Evolutionary conservation across 2,888 invertebrate genomes (phyloP).

Genomic region (Philhelius pedissequus): DNA sequence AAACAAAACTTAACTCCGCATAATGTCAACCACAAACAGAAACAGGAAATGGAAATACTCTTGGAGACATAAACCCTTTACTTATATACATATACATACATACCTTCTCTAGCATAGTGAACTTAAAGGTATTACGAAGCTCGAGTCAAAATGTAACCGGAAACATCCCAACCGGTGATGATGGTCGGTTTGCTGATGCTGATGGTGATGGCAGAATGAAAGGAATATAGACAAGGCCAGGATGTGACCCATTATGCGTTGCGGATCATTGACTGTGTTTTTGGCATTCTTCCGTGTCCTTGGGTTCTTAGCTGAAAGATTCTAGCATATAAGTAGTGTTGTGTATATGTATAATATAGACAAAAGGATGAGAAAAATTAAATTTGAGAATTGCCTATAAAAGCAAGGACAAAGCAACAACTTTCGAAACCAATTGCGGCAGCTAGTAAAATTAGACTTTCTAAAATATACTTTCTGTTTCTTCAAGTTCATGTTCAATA

Average conservation of each 20-base stretch:
- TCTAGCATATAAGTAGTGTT: too few relatives aligned
- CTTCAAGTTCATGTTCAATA: too few relatives aligned
- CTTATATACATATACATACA: not conserved
- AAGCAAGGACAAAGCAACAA: not conserved
- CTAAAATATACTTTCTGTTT: too few relatives aligned
- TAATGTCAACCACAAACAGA: slow-evolving; percentile 44
- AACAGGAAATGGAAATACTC: slow-evolving; percentile 63
- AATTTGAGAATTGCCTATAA: slow-evolving; percentile 12
- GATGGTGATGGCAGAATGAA: not conserved
- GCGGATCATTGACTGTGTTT: slow-evolving; percentile 64
- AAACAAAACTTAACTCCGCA: slow-evolving; percentile 17
- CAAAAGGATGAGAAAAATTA: not conserved
- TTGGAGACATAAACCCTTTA: slow-evolving; percentile 41
- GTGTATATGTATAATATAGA: not conserved
- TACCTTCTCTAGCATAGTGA: too few relatives aligned
- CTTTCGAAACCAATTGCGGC: not conserved
- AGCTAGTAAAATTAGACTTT: not conserved
- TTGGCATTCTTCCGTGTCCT: slow-evolving; percentile 38
- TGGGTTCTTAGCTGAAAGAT: not conserved
- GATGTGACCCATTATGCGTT: slow-evolving; percentile 62
- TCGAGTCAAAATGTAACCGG: slow-evolving; percentile 56
- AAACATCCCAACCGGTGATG: slow-evolving; percentile 57
- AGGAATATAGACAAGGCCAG: slow-evolving; percentile 38
- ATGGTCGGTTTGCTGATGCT: slow-evolving; percentile 21
- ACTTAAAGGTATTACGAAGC: not conserved